Evolutionary conservation across 1,140 invertebrate genomes (phyloP).

Genomic region (Oreohelix idahoensis): DNA sequence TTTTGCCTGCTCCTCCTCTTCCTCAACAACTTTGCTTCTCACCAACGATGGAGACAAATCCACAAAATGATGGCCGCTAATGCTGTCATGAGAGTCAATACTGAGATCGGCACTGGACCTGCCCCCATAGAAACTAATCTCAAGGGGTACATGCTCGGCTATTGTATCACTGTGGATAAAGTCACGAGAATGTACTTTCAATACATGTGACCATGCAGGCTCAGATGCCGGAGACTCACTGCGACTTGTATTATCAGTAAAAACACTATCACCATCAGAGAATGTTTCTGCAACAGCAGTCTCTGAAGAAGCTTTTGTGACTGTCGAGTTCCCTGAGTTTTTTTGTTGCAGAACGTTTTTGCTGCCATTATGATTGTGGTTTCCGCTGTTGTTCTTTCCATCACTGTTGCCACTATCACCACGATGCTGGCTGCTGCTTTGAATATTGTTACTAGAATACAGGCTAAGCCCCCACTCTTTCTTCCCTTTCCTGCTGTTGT

Average conservation of each 20-base stretch:
- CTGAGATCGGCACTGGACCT: constrained; percentile 42
- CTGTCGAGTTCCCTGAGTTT: constrained; percentile 59
- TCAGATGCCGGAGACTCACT: constrained; percentile 69
- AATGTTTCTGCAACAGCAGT: constrained; percentile 63
- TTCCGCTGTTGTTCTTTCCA: neutral
- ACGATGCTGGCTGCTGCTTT: constrained; percentile 7
- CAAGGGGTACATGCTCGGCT: constrained; percentile 53
- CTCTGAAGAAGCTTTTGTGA: constrained; percentile 68
- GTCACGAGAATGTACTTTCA: constrained; percentile 53
- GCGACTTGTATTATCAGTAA: constrained; percentile 65
- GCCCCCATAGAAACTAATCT: constrained; percentile 35
- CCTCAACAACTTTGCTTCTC: neutral
- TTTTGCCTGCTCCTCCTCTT: neutral
- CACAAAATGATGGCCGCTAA: neutral
- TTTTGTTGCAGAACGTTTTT: constrained; percentile 49
- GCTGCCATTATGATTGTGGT: constrained; percentile 26
- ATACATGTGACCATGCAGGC: constrained; percentile 55
- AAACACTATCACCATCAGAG: constrained; percentile 66
- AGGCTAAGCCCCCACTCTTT: constrained; percentile 45
- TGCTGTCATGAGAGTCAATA: constrained; percentile 16
- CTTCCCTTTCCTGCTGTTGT: constrained; percentile 42
- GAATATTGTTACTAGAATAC: constrained; percentile 29
- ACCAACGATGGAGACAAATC: neutral
- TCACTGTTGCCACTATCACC: constrained; percentile 1
- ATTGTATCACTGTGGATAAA: constrained; percentile 67